These are phyloP conservation scores for Romanogobio albipinnatus DNA, from an alignment of 2,113 vertebrate species.

Conservation along the genomic window DNA sequence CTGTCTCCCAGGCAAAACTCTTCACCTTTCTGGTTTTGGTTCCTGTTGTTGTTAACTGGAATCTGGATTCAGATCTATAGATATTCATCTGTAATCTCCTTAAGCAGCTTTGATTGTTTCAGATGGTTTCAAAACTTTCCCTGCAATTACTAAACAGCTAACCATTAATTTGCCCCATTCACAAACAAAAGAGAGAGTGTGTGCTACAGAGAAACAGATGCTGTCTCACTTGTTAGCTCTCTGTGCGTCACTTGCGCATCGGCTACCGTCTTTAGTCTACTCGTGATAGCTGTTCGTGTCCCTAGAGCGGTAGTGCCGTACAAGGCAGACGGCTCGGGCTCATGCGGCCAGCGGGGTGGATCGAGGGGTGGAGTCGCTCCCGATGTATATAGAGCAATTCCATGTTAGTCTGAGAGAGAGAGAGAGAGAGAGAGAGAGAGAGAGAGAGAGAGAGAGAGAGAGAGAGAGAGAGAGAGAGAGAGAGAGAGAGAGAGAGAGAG, in stretches of 20 bases:
- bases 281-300: slow-evolving; percentile 38
- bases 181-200: neutral
- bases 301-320: slow-evolving; percentile 37
- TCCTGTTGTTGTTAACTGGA: slow-evolving; percentile 27
- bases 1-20: neutral
- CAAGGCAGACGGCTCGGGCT: slow-evolving; percentile 46
- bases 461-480: slow-evolving; percentile 37
- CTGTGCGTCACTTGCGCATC: slow-evolving; percentile 8
- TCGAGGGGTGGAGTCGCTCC: slow-evolving; percentile 54
- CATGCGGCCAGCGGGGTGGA: slow-evolving; percentile 44
- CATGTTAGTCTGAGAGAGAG: slow-evolving; percentile 42
- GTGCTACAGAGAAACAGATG: neutral
- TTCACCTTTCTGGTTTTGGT: slow-evolving; percentile 20
- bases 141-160: neutral
- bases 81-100: slow-evolving; percentile 26
- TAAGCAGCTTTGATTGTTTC: slow-evolving; percentile 6
- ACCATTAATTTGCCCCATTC: neutral
- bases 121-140: slow-evolving; percentile 25
- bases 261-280: slow-evolving; percentile 39
- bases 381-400: slow-evolving; percentile 56
- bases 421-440: slow-evolving; percentile 34
- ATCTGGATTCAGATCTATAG: slow-evolving; percentile 5
- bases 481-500: slow-evolving; percentile 37
- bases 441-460: slow-evolving; percentile 35
- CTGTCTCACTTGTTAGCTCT: slow-evolving; percentile 6